Percentiles rank a stretch among this genome's conserved stretches.
Conservation (phyloP, 2,888 invertebrate genomes). For the Ditylenchus weischeri region DNA sequence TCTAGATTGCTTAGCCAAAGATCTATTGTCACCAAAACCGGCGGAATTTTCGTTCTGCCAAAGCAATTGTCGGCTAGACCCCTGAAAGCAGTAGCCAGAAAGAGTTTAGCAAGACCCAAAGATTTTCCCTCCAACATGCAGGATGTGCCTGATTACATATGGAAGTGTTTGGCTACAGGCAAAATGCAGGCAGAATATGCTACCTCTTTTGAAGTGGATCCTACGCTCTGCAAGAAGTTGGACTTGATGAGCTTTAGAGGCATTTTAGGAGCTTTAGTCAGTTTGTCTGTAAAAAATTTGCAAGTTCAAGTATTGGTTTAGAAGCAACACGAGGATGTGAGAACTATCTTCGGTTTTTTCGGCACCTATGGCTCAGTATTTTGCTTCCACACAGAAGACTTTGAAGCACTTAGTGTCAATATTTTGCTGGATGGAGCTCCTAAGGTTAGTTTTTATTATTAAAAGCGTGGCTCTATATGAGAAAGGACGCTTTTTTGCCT, state of each 20-base stretch:
- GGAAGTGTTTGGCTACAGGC: background rate
- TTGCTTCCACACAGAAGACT: slow-evolving; percentile 1
- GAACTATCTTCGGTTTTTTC: background rate
- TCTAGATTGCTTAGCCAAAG: background rate
- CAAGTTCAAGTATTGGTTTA: background rate
- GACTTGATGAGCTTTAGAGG: background rate
- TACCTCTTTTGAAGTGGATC: background rate
- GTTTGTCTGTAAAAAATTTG: background rate
- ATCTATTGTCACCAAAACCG: background rate
- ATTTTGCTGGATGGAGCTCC: slow-evolving; percentile 3
- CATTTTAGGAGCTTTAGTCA: background rate
- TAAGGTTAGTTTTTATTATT: background rate
- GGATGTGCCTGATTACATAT: background rate
- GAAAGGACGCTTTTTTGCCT: no score
- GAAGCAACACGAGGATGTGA: background rate
- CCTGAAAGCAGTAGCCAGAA: background rate
- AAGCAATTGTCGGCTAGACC: background rate
- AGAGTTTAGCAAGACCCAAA: background rate
- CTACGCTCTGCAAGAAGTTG: background rate
- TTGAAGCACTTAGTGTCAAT: slow-evolving; percentile 3
- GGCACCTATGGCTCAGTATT: slow-evolving; percentile 1
- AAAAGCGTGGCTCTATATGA: no score
- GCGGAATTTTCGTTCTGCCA: background rate
- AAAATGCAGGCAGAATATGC: background rate
- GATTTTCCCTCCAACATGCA: background rate